Evolutionary conservation across 2,113 vertebrate species (phyloP).

Genomic region (Apodemus sylvaticus): DNA sequence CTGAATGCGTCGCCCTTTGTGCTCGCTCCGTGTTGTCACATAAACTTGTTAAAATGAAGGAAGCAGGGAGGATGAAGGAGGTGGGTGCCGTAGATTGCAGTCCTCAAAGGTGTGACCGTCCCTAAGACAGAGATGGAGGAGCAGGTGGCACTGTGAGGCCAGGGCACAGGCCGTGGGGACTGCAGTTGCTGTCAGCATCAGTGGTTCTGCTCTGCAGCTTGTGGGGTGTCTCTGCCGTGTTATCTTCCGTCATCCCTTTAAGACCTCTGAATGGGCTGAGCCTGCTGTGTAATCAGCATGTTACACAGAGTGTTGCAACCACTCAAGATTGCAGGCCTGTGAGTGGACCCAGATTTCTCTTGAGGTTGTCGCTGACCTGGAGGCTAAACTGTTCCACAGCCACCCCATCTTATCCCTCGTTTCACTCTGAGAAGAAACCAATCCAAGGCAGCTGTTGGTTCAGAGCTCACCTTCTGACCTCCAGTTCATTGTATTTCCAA

Average conservation of each 20-base stretch:
- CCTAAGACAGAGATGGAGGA: background rate
- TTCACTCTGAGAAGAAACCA: background rate
- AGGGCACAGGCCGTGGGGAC: background rate
- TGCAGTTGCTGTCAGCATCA: background rate
- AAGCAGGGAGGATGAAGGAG: rapidly evolving
- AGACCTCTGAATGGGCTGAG: background rate
- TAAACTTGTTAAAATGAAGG: background rate
- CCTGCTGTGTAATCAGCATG: background rate
- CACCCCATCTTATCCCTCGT: rapidly evolving
- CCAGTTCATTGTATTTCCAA: background rate
- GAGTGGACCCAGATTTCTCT: rapidly evolving
- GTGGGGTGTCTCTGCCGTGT: background rate
- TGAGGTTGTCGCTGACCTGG: background rate
- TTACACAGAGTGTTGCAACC: background rate
- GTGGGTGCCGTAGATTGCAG: rapidly evolving
- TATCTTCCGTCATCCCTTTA: background rate
- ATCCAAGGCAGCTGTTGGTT: background rate
- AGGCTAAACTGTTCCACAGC: background rate
- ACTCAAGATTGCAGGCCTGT: background rate
- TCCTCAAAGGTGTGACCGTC: background rate
- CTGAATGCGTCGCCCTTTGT: background rate
- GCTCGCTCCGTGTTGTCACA: background rate
- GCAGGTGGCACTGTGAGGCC: background rate
- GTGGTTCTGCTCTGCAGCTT: background rate
- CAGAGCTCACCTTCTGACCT: background rate